Base-by-base conservation (phyloP, 2,888 invertebrate genomes). In the Eristalis intricaria region DNA sequence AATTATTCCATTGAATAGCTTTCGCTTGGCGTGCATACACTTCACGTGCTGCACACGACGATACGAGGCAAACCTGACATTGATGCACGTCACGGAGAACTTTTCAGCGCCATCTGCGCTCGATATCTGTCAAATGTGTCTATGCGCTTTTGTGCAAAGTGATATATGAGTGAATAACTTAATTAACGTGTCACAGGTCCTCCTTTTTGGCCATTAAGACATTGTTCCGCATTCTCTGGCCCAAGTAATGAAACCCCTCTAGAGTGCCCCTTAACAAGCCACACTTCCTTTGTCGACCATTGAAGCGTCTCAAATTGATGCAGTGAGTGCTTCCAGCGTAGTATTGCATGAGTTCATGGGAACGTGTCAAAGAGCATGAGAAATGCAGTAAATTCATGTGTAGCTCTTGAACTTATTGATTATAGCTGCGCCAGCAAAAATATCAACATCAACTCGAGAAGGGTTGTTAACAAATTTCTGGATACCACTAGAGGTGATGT, bases 1-100 rank as follows among this genome's bases (percentile, higher is more conserved):
- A 87, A 84, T 84, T 84, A 87, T 87, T 87, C 84, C 68, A 76
- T 76, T 71, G 83, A 66, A 83, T 61, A 56, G 35, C 71, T 64
- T 66, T 58, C 56, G 13, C 56, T 80, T 43, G 60, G 74, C 40
- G 23, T 60, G 60, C 68, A 64, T 35, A 66, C 75, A 60, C 56
- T 11, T 19, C 38, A 58, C 69, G 64, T 50, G 50, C 19, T 4
- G n/a, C 60, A 5, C 56, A 58, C n/a, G 65, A 58, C 40, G 19
- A 56, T n/a, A n/a, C 68, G 50, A 32, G 58, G 38, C 64, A 63
- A 63, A 74, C 64, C 64, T 74, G 86, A 78, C 78, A 86, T 58
- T 82, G 82, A 78, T 78, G 85, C 64, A 81, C 61, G 61, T 60
- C 50, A 26, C 68, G 32, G 29, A 35, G 68, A 56, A 15, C 60